phyloP scores from a whole-genome alignment of 2,888 invertebrate species.

The Pammene aurita region DNA sequence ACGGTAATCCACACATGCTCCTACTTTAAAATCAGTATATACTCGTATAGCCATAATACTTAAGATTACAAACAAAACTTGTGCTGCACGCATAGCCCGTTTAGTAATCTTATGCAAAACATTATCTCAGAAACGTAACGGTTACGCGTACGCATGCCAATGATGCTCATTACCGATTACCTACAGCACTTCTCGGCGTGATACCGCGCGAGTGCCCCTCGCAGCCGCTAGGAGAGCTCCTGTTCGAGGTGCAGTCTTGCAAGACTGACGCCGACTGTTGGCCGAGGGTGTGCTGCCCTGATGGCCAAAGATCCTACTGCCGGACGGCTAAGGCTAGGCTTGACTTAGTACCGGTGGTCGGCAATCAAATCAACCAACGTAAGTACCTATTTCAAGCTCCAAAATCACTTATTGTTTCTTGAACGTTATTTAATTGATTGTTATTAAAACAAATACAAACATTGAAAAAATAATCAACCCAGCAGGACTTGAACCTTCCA shows the following conservation, averaged over 20 bases:
- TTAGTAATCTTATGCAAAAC: conserved; percentile 23
- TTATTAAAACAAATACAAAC: too few species aligned
- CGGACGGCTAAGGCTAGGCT: conserved; percentile 87
- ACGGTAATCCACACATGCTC: too few species aligned
- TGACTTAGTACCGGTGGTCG: conserved; percentile 85
- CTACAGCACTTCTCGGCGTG: conserved; percentile 86
- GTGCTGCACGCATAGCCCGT: conserved; percentile 5
- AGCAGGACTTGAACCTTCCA: too few species aligned
- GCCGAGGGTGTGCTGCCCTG: conserved; percentile 90
- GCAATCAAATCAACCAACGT: conserved; percentile 86
- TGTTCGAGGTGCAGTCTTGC: conserved; percentile 88
- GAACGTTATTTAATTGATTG: background rate
- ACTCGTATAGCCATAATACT: background rate
- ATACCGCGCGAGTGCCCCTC: conserved; percentile 88
- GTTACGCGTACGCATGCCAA: conserved; percentile 29
- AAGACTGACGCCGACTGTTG: conserved; percentile 87
- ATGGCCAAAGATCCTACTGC: conserved; percentile 87
- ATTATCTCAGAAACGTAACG: conserved; percentile 23
- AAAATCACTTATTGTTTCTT: background rate
- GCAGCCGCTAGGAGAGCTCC: conserved; percentile 86
- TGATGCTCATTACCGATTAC: conserved; percentile 11
- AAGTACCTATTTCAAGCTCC: conserved; percentile 53
- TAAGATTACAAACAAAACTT: background rate
- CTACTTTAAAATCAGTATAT: background rate
- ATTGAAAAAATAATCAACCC: too few species aligned